A percentile compares a stretch with the other conserved stretches of the same genome.
These are phyloP conservation scores for Anomalospiza imberbis DNA, from an alignment of 2,797 vertebrate genomes.

Conservation along the genomic window DNA sequence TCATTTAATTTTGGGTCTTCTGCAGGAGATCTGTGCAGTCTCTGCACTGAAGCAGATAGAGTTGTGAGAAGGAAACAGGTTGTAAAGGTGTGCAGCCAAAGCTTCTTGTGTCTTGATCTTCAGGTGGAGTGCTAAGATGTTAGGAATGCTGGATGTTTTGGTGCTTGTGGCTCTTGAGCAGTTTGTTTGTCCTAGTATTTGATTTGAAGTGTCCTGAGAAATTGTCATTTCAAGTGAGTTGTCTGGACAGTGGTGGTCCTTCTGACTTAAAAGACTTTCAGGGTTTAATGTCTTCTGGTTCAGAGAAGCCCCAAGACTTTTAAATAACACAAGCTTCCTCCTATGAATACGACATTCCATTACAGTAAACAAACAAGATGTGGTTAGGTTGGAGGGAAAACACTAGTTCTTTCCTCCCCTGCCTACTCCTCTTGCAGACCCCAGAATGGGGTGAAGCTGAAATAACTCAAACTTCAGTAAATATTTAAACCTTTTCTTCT, in stretches of 20 bases:
- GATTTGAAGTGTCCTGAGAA: not conserved
- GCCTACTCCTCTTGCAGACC: not conserved
- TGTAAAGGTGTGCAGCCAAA: not conserved
- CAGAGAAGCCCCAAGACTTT: not conserved
- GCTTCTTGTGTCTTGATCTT: not conserved
- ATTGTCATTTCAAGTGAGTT: not conserved
- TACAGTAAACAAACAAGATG: not conserved
- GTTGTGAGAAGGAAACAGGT: not conserved
- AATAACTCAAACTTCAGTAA: constrained; percentile 9
- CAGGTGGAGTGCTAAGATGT: not conserved
- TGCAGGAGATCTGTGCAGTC: not conserved
- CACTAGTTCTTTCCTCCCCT: not conserved
- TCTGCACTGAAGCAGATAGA: not conserved
- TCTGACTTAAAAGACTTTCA: not conserved
- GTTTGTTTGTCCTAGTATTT: not conserved
- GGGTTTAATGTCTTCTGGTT: not conserved
- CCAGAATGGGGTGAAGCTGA: not conserved
- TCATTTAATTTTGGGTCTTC: not conserved
- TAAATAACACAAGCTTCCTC: not conserved
- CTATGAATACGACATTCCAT: not conserved
- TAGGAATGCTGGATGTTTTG: not conserved
- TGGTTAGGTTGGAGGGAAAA: not conserved
- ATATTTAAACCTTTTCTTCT: not conserved
- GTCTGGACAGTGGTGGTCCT: not conserved
- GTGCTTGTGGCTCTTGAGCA: not conserved